Evolutionary conservation across 1,140 invertebrate species (phyloP).

Genomic region (Aphelenchoides fujianensis): DNA sequence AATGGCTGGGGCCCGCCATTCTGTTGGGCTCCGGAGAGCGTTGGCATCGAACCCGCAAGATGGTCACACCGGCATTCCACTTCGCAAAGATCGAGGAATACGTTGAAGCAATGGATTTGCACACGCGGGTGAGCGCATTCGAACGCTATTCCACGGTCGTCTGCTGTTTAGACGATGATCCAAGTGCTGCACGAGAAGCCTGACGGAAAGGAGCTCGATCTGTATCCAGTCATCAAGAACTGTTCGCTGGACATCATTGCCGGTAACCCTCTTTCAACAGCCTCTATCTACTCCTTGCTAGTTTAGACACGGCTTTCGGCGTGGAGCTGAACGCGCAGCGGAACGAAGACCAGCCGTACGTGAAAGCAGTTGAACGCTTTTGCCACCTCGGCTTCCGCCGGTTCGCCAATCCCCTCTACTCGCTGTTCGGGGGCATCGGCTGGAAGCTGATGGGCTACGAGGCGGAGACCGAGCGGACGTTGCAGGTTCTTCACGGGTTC

Average conservation of each 20-base stretch:
- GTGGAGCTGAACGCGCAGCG: conserved; percentile 70
- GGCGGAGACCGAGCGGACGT: conserved; percentile 30
- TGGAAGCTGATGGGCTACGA: conserved; percentile 39
- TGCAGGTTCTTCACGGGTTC: conserved; percentile 39
- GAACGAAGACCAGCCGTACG: conserved; percentile 72
- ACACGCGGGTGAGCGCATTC: background rate
- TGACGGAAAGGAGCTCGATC: background rate
- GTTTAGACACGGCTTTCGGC: no score
- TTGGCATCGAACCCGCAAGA: background rate
- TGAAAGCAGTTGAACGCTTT: conserved; percentile 70
- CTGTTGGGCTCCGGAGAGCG: background rate
- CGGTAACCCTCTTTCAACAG: conserved; percentile 70
- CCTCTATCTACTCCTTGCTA: no score
- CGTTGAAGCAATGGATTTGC: background rate
- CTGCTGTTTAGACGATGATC: background rate
- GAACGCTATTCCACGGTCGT: background rate
- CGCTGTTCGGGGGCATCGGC: conserved; percentile 36
- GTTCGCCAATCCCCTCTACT: conserved; percentile 16
- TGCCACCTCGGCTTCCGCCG: background rate
- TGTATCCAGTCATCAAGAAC: background rate
- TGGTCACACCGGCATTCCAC: conserved; percentile 5
- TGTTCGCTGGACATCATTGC: background rate
- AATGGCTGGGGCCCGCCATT: conserved; percentile 33
- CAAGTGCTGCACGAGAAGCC: background rate
- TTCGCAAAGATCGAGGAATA: conserved; percentile 10